Evolutionary conservation across 2,888 invertebrate species (phyloP), one percentile per base, ranked within the genome.

Genomic region (Petrolisthes cinctipes): DNA sequence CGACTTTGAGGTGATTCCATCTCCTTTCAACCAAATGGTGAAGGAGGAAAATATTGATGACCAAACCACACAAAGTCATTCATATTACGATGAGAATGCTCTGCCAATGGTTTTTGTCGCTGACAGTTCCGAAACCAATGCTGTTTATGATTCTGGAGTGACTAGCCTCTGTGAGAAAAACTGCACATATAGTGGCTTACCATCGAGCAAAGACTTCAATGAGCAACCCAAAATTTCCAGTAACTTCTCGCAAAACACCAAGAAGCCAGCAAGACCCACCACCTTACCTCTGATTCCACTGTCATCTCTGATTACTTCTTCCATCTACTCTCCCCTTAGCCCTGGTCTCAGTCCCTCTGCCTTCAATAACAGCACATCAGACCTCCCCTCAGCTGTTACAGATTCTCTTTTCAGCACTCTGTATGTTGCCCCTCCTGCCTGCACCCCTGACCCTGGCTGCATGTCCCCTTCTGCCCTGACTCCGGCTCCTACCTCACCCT

Each of bases 261-360:
- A n/a, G 66, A 86, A 37, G 68, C 87, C 87, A 75, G 73, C 81
- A 61, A 79, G 87, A 73, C 87, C 87, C 73, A 84, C 87, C 23
- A 83, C 87, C n/a, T 81, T 87, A 2, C 87, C 84, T 4, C 84
- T 87, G 54, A 87, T 84, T 11, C 75, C 87, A 73, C 51, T 84
- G 9, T 87, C 87, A 66, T 80, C 83, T 57, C 78, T 87, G n/a
- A 57, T 81, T 23, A 83, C 83, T 17, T 81, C 51, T 56, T 54
- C 83, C 53, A 82, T 37, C 61, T 51, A 68, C 76, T 53, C 75
- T 9, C 54, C 82, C 9, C 61, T 56, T 5, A 23, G 80, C 68
- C 53, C 87, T n/a, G 71, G 37, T 57, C 56, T 78, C 14, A 23
- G 53, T 6, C 75, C 78, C 9, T 53, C 75, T 23, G 57, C 78